phyloP scores from a whole-genome alignment of 2,888 invertebrate species.

The Andrena minutula region DNA sequence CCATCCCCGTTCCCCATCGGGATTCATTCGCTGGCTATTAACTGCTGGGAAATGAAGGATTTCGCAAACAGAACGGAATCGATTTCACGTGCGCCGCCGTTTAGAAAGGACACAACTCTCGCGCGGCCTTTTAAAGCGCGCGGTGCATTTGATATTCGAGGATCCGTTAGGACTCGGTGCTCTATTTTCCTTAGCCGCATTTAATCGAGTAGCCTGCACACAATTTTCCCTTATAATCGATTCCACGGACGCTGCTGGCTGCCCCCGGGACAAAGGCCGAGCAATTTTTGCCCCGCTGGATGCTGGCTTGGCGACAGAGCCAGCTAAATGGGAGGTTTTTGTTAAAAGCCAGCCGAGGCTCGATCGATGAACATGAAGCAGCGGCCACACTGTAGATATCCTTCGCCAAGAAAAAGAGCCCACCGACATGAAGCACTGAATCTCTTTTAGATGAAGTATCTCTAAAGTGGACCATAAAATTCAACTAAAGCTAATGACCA shows the following conservation, averaged over 20 bases:
- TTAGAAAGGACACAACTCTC: not conserved
- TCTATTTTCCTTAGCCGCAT: not conserved
- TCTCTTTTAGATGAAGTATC: not conserved
- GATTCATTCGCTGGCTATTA: slow-evolving; percentile 19
- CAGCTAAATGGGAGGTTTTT: slow-evolving; percentile 41
- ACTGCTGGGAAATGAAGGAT: slow-evolving; percentile 54
- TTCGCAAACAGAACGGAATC: slow-evolving; percentile 41
- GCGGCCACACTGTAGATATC: slow-evolving; percentile 17
- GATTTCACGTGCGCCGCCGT: not conserved
- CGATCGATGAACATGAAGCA: slow-evolving; percentile 49
- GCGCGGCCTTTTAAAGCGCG: not conserved
- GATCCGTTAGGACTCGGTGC: not conserved
- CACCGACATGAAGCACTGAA: not conserved
- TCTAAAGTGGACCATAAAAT: not conserved
- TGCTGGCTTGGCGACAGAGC: slow-evolving; percentile 20
- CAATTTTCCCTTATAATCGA: slow-evolving; percentile 36
- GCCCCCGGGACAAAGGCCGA: slow-evolving; percentile 37
- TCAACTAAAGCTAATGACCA: not conserved
- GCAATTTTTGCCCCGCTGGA: slow-evolving; percentile 38
- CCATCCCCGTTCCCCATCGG: not conserved
- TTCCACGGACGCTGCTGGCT: slow-evolving; percentile 13
- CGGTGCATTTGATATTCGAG: not conserved
- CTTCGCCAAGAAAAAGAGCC: not conserved
- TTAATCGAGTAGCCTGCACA: slow-evolving; percentile 25
- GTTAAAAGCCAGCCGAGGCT: slow-evolving; percentile 38